A percentile compares a stretch with the other conserved stretches of the same genome.
phyloP scores from a whole-genome alignment of 2,888 invertebrate genomes.

The Leptothorax acervorum region DNA sequence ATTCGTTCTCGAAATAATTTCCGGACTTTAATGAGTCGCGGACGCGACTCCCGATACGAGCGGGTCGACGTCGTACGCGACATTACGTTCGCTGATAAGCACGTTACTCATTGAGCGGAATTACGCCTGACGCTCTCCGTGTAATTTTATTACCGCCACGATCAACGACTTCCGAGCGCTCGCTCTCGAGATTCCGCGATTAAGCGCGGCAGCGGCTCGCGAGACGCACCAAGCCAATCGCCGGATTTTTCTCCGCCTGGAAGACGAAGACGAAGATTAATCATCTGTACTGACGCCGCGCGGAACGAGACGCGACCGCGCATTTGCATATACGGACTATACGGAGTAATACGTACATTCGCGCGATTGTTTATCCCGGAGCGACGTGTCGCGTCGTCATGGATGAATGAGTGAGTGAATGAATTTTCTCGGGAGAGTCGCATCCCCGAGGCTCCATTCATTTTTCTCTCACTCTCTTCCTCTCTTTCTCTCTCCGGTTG shows the following conservation, averaged over 20 bases:
- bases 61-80: neutral
- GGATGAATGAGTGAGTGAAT: slow-evolving; percentile 31
- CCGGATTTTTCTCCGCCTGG: neutral
- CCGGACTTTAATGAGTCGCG: neutral
- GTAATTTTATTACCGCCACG: slow-evolving; percentile 19
- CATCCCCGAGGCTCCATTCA: slow-evolving; percentile 69
- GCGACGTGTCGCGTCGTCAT: neutral
- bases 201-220: neutral
- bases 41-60: neutral
- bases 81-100: neutral
- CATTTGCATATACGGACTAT: slow-evolving; percentile 1
- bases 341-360: neutral
- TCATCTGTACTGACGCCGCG: neutral
- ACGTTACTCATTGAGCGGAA: neutral
- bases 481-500: slow-evolving; percentile 16
- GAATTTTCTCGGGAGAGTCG: slow-evolving; percentile 2
- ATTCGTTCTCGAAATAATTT: neutral
- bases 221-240: neutral
- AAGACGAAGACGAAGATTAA: slow-evolving; percentile 13
- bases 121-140: neutral
- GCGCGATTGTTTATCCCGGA: slow-evolving; percentile 30
- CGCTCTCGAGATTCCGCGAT: slow-evolving; percentile 3
- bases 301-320: neutral
- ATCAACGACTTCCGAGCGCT: slow-evolving; percentile 9
- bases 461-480: slow-evolving; percentile 55